Conservation (phyloP, 2,797 vertebrate genomes). For the Scolopax bukidnonensis region DNA sequence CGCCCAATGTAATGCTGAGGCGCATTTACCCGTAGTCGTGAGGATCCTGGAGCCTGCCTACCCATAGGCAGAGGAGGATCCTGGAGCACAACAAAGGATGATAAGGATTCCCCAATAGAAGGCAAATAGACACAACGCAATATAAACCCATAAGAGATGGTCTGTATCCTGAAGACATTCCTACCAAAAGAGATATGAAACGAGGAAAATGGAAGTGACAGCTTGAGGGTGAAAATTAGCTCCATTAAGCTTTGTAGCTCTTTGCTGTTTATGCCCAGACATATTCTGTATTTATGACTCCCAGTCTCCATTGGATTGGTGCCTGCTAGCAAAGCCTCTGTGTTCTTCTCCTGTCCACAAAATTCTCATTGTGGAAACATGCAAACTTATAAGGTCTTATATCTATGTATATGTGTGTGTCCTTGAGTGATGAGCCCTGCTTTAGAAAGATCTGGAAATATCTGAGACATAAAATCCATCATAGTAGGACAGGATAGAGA, state of each 20-base stretch:
- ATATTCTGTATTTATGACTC: not conserved
- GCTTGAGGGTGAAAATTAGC: not conserved
- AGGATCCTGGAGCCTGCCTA: too few species aligned
- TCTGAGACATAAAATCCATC: not conserved
- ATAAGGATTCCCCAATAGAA: not conserved
- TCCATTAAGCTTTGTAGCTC: not conserved
- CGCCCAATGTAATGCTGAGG: not conserved
- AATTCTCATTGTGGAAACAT: not conserved
- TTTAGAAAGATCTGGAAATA: not conserved
- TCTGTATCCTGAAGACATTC: not conserved
- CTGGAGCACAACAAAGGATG: rapidly evolving
- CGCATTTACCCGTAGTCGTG: not conserved
- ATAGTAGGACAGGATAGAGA: not conserved
- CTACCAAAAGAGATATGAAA: not conserved
- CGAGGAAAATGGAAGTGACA: not conserved
- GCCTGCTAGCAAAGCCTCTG: not conserved
- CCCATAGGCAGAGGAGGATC: not conserved
- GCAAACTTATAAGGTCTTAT: not conserved
- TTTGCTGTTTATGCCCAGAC: not conserved
- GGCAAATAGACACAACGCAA: not conserved
- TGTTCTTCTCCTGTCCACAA: not conserved
- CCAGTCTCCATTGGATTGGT: not conserved
- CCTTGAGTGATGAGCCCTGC: not conserved
- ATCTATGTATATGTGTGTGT: not conserved
- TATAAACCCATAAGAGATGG: not conserved